phyloP scores from a whole-genome alignment of 2,888 invertebrate genomes.

The Dendrolimus houi region DNA sequence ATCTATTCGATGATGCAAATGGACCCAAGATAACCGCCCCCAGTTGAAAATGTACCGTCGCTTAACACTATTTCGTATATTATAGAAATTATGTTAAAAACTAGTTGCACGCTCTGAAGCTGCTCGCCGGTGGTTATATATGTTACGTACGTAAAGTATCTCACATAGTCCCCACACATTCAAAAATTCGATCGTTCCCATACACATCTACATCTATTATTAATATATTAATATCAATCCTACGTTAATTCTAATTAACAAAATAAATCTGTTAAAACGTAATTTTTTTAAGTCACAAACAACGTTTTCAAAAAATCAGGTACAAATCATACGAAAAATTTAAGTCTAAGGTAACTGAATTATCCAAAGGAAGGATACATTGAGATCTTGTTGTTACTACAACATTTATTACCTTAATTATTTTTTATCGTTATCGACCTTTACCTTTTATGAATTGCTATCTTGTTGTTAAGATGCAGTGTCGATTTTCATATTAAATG shows the following conservation, averaged over 20 bases:
- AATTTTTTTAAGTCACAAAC: constrained; percentile 59
- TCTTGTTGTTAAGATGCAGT: too few species aligned
- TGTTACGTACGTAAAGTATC: constrained; percentile 41
- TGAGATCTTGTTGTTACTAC: constrained; percentile 59
- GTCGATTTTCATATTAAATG: too few species aligned
- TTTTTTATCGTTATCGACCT: too few species aligned
- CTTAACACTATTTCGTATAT: constrained; percentile 41
- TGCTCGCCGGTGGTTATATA: constrained; percentile 66
- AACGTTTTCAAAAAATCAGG: constrained; percentile 65
- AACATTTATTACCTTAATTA: constrained; percentile 20
- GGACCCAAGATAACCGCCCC: constrained; percentile 22
- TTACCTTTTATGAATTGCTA: too few species aligned
- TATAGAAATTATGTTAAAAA: constrained; percentile 40
- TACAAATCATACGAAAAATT: constrained; percentile 66
- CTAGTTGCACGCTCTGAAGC: constrained; percentile 66
- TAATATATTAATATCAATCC: constrained; percentile 34
- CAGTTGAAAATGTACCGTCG: constrained; percentile 30
- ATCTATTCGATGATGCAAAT: constrained; percentile 15
- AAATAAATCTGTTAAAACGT: constrained; percentile 64
- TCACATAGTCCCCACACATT: constrained; percentile 38
- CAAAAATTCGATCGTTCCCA: constrained; percentile 60
- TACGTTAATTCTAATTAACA: constrained; percentile 43
- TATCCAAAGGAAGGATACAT: constrained; percentile 53
- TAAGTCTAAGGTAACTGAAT: constrained; percentile 72
- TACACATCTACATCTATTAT: constrained; percentile 22